Conservation (phyloP, 2,888 invertebrate species). For the Seira musarum region DNA sequence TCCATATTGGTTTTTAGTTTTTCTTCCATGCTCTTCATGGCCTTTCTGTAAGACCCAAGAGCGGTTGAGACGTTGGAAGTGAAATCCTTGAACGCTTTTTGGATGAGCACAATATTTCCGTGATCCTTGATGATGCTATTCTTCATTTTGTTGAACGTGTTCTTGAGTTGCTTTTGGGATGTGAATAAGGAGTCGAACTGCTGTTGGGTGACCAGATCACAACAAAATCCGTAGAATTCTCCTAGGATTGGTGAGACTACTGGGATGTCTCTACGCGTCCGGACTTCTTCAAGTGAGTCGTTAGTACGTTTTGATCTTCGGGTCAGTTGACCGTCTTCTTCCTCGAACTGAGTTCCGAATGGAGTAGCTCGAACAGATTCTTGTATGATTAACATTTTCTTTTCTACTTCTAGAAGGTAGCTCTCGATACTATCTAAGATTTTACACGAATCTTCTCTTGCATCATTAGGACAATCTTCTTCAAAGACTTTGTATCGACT, state of each 20-base stretch:
- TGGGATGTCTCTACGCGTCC: too few species aligned
- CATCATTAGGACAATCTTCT: not conserved
- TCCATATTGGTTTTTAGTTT: not conserved
- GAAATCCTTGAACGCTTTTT: constrained; percentile 18
- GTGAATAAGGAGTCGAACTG: constrained; percentile 25
- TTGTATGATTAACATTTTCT: not conserved
- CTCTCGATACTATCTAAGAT: not conserved
- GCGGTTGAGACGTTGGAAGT: not conserved
- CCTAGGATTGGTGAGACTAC: constrained; percentile 6
- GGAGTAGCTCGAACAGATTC: not conserved
- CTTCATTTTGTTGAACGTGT: constrained; percentile 9
- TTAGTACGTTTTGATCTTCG: not conserved
- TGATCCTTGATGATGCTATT: constrained; percentile 8
- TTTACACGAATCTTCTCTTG: too few species aligned
- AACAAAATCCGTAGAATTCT: not conserved
- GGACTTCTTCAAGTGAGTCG: not conserved
- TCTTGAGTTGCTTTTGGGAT: not conserved
- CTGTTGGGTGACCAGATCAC: not conserved
- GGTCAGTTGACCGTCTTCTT: not conserved
- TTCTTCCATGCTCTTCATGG: not conserved
- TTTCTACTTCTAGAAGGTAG: not conserved
- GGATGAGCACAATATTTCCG: not conserved
- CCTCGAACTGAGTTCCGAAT: not conserved
- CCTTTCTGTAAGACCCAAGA: not conserved
- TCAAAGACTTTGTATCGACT: not conserved